Evolutionary conservation across 2,888 invertebrate genomes (phyloP), one percentile per base, ranked within the genome.

Genomic region (Nemoura dubitans): DNA sequence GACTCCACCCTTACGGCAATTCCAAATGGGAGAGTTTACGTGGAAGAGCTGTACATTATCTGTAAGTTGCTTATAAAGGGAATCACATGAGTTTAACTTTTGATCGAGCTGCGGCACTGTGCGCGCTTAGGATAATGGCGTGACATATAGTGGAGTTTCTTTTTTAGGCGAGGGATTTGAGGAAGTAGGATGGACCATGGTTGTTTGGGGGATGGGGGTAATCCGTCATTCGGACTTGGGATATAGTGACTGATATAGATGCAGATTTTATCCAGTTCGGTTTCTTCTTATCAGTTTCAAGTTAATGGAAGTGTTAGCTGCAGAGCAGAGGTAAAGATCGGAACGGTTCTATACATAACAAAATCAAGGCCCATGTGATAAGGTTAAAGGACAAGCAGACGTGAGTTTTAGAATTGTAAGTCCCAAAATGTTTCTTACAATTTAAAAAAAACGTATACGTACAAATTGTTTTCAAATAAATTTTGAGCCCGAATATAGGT

Each of bases 1-100:
- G 30, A n/a, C n/a, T 30, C 30, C 29, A 30, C 83, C 83, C 83
- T 83, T 36, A 83, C n/a, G n/a, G 83, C 83, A 83, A 42, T 83
- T 83, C 83, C 7, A 42, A 78, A 6, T 59, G 59, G 14, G 59
- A 7, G 59, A 1, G 36, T 36, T 3, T 36, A 10, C 36, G 36
- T 6, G 36, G 36, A 36, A 36, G 10, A 36, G 36, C 3, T 3
- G n/a, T 10, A 14, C 59, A 59, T 59, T 59, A 59, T 59, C 59
- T 59, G 59, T 21, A 21, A 59, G 59, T 59, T 59, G 59, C 59
- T 59, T 59, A 59, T 59, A 59, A 59, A 59, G 59, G 59, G 59
- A 59, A 59, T 59, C 59, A 36, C 5, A 36, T 21, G 59, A 59
- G 21, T 59, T 7, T 36, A 36, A 36, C 36, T 7, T 21, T 59